Percentiles rank a stretch among this genome's conserved stretches.
Conservation (phyloP, 2,888 invertebrate species). For the Sesia bembeciformis region DNA sequence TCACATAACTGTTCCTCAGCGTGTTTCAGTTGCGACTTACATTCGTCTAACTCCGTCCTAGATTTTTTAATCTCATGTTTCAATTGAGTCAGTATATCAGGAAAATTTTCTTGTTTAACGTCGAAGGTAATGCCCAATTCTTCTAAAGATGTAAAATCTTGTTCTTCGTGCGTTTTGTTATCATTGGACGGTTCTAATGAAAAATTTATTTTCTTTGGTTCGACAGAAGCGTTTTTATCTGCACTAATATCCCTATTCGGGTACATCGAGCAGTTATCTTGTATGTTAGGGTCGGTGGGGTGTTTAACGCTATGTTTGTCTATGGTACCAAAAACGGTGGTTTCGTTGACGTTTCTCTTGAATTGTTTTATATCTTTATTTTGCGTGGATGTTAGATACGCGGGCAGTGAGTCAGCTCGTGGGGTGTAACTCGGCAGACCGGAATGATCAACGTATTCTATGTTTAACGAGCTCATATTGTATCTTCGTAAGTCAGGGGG, state of each 20-base stretch:
- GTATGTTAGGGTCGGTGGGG: conserved; percentile 41
- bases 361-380: conserved; percentile 41
- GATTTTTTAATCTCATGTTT: conserved; percentile 73
- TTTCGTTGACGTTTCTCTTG: conserved; percentile 63
- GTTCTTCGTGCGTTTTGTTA: conserved; percentile 40
- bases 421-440: conserved; percentile 41
- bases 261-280: conserved; percentile 65
- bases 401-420: conserved; percentile 54
- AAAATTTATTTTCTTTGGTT: conserved; percentile 65
- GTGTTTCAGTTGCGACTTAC: conserved; percentile 66
- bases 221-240: conserved; percentile 47
- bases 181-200: conserved; percentile 47
- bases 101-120: conserved; percentile 54
- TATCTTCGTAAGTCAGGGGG: conserved; percentile 45
- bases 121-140: conserved; percentile 67
- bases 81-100: conserved; percentile 56
- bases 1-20: conserved; percentile 71
- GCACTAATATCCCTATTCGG: conserved; percentile 58
- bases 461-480: conserved; percentile 52
- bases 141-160: conserved; percentile 65
- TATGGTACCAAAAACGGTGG: conserved; percentile 42
- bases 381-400: conserved; percentile 56
- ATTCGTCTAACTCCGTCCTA: conserved; percentile 67
- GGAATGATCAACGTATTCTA: conserved; percentile 44
- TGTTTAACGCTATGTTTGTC: conserved; percentile 36